Evolutionary conservation across 2,113 vertebrate species (phyloP).

Genomic region (Pterocles burchelli): DNA sequence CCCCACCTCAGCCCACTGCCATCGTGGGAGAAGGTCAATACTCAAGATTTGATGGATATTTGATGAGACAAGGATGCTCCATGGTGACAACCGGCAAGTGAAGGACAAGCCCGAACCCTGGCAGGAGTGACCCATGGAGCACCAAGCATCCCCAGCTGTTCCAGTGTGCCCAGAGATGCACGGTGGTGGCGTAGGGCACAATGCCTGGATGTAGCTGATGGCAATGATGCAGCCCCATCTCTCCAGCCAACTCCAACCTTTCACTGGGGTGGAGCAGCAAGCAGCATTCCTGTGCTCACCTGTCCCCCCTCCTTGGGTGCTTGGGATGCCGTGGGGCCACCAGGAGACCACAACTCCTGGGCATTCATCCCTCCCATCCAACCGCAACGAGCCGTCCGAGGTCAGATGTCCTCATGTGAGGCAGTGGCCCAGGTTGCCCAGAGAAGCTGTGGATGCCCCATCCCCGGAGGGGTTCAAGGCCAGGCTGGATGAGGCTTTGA

Average conservation of each 20-base stretch:
- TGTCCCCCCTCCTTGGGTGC: neutral
- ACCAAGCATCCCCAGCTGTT: neutral
- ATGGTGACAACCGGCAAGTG: neutral
- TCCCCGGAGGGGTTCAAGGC: too few relatives aligned
- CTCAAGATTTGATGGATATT: neutral
- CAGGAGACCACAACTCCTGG: neutral
- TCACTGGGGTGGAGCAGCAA: neutral
- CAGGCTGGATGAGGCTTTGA: too few relatives aligned
- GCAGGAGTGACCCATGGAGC: accelerated
- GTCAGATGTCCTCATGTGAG: neutral
- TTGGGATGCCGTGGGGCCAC: neutral
- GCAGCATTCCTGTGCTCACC: neutral
- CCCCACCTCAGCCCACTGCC: neutral
- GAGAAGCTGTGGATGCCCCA: too few relatives aligned
- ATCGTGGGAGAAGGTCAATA: accelerated
- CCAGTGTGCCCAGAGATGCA: neutral
- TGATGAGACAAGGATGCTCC: neutral
- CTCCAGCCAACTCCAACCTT: neutral
- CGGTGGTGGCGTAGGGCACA: accelerated
- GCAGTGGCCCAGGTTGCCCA: too few relatives aligned
- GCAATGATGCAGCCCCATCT: neutral
- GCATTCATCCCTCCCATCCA: accelerated
- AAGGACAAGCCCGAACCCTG: neutral
- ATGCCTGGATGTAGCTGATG: neutral
- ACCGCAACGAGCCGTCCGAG: neutral